A percentile compares a stretch with the other conserved stretches of the same genome.
phyloP scores from a whole-genome alignment of 1,140 invertebrate genomes.

The Nilaparvata lugens region DNA sequence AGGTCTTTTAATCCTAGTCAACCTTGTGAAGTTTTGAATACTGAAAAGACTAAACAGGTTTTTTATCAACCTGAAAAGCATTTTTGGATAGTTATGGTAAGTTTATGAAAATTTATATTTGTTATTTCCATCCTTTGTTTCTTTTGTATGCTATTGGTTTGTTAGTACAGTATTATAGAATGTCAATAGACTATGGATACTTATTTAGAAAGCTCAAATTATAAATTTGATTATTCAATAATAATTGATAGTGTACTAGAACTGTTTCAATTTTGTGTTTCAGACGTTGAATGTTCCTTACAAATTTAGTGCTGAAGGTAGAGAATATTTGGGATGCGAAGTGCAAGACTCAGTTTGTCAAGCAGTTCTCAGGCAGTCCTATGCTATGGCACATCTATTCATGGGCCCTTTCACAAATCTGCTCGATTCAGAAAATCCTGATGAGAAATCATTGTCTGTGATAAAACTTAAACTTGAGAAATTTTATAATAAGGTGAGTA shows the following conservation, averaged over 20 bases:
- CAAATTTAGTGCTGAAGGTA: conserved; percentile 54
- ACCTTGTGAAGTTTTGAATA: conserved; percentile 74
- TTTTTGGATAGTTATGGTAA: conserved; percentile 89
- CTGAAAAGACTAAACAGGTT: conserved; percentile 77
- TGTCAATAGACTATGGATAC: background rate
- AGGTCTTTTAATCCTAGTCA: conserved; percentile 78
- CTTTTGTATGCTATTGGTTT: no score
- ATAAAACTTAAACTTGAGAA: conserved; percentile 54
- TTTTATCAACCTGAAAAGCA: conserved; percentile 77
- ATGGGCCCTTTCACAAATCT: conserved; percentile 58
- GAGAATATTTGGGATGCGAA: conserved; percentile 65
- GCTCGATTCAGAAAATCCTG: conserved; percentile 40
- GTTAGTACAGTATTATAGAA: background rate
- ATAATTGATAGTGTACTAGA: background rate
- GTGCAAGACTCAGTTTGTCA: conserved; percentile 68
- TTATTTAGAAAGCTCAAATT: background rate
- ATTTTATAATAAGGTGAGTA: conserved; percentile 54
- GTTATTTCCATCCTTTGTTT: no score
- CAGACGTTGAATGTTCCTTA: conserved; percentile 63
- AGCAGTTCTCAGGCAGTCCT: conserved; percentile 59
- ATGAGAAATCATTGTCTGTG: conserved; percentile 39
- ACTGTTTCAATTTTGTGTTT: conserved; percentile 21
- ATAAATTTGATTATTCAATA: conserved; percentile 8
- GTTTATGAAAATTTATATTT: conserved; percentile 9
- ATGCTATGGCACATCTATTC: conserved; percentile 65